Evolutionary conservation across 2,888 invertebrate genomes (phyloP), one percentile per base, ranked within the genome.

Genomic region (Aspidiotus rigidus): DNA sequence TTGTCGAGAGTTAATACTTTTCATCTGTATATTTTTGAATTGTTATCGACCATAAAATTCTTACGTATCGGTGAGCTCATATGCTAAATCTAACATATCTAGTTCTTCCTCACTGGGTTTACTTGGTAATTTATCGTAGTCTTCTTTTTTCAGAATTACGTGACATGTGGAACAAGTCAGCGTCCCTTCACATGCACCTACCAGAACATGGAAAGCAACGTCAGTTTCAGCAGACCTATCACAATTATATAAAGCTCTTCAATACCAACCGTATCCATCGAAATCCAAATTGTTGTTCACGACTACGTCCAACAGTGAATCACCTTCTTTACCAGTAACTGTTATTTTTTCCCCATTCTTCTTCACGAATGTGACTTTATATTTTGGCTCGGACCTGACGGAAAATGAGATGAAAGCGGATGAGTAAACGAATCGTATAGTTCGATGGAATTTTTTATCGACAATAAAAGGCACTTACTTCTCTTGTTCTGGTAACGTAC

Each of bases 111-210:
- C 97, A 0, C 86, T 84, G 0, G 92, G 86, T 76, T 90, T 88
- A 60, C 89, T 88, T 0, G 87, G 89, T 74, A 88, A 82, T 74
- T 83, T 77, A 64, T 93, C 87, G 77, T 83, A 97, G 76, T 91
- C 89, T 40, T 84, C 81, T 74, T 88, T 80, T 69, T 87, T 86
- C 69, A 98, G 83, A 74, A 97, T 91, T n/a, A 98, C 84, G 78
- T 98, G 98, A 76, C 98, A 98, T 0, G 98, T 98, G 59, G 97
- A 97, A 77, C 98, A 98, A 0, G 97, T 94, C 10, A 98, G 81
- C 0, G 97, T 97, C 44, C 97, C 97, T 79, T 94, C 94, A 77
- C 94, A 95, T 7, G 93, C 93, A 40, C 93, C 83, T 83, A 62
- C 15, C 75, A 7, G 6, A 10, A 28, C 41, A n/a, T 60, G 41